Conservation (phyloP, 2,797 vertebrate species). For the Oreonectes daqikongensis region DNA sequence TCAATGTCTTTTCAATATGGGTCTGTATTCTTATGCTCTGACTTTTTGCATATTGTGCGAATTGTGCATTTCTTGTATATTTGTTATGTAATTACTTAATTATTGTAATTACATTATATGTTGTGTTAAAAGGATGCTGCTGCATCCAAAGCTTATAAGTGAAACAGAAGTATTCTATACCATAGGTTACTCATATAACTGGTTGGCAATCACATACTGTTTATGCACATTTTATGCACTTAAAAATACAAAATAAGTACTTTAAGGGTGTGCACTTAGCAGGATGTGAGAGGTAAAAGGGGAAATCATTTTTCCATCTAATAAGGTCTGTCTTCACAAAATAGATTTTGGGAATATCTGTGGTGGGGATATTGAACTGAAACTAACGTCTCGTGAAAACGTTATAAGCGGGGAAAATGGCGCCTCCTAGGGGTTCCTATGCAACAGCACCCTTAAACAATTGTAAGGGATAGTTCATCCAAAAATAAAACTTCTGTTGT, state of each 20-base stretch:
- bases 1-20: not conserved
- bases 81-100: too few relatives aligned
- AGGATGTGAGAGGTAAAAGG: conserved; percentile 70
- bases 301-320: conserved; percentile 55
- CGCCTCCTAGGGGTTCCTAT: not conserved
- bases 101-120: too few relatives aligned
- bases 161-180: too few relatives aligned
- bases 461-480: not conserved
- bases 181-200: too few relatives aligned
- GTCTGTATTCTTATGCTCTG: not conserved
- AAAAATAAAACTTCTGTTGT: too few relatives aligned
- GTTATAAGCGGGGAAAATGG: not conserved
- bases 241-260: not conserved
- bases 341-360: not conserved
- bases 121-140: fast-evolving
- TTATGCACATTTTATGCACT: not conserved
- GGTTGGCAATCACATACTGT: not conserved
- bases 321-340: conserved; percentile 1
- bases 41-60: not conserved
- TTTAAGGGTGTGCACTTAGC: not conserved
- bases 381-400: not conserved
- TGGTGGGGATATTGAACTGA: conserved; percentile 1
- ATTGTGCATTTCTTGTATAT: not conserved
- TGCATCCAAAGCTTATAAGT: not conserved
- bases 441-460: not conserved